A percentile compares a stretch with the other conserved stretches of the same genome.
phyloP scores from a whole-genome alignment of 2,113 vertebrate genomes.

The Anoura caudifer region DNA sequence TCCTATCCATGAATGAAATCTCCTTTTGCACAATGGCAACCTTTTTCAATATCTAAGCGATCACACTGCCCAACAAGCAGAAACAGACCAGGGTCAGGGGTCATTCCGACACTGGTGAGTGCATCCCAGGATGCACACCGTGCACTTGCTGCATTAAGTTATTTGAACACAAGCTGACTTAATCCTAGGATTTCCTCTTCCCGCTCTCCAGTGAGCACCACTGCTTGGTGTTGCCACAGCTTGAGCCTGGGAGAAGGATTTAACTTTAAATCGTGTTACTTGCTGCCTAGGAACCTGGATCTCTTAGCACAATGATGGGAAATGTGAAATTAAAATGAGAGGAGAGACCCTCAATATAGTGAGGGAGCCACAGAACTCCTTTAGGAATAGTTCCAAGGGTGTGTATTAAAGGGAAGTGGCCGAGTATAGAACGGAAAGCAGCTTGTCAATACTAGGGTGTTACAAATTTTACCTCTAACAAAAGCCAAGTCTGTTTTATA shows the following conservation, averaged over 20 bases:
- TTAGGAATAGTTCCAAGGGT: background rate
- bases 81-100: background rate
- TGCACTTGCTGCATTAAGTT: slow-evolving; percentile 72
- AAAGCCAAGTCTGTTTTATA: background rate
- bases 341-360: background rate
- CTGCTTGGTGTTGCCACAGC: slow-evolving; percentile 83
- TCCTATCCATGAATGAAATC: slow-evolving; percentile 45
- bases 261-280: slow-evolving; percentile 85
- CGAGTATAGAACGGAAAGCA: slow-evolving; percentile 38
- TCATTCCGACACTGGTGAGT: background rate
- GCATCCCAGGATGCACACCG: background rate
- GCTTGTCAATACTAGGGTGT: fast-evolving
- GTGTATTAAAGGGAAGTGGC: background rate
- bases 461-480: background rate
- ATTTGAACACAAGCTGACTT: slow-evolving; percentile 77
- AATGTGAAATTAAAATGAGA: background rate
- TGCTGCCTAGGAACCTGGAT: slow-evolving; percentile 72
- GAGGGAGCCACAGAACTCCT: background rate
- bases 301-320: background rate
- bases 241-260: slow-evolving; percentile 73
- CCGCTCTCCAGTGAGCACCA: slow-evolving; percentile 74
- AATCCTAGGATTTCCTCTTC: slow-evolving; percentile 78
- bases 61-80: slow-evolving; percentile 4
- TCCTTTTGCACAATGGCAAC: slow-evolving; percentile 45
- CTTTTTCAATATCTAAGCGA: slow-evolving; percentile 26